A percentile compares a stretch with the other conserved stretches of the same genome.
phyloP scores from a whole-genome alignment of 2,113 vertebrate genomes.

The Aphyosemion australe region DNA sequence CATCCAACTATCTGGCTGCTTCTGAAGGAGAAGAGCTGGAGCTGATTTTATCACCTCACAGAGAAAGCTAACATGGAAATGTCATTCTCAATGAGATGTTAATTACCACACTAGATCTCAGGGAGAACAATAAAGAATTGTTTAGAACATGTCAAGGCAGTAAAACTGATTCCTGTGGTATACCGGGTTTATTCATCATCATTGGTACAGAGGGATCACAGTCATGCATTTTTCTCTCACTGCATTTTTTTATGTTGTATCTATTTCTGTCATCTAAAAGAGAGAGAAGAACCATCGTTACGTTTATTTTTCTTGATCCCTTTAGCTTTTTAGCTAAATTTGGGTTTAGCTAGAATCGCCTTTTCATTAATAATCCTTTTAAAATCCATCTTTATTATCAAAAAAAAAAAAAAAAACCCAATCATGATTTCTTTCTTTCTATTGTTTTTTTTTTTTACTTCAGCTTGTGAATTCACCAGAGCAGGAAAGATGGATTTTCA shows the following conservation, averaged over 20 bases:
- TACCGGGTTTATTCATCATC: slow-evolving; percentile 19
- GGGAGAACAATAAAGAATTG: slow-evolving; percentile 3
- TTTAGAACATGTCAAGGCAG: slow-evolving; percentile 4
- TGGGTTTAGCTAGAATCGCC: too few species aligned
- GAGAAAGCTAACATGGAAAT: slow-evolving; percentile 48
- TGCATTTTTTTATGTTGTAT: slow-evolving; percentile 14
- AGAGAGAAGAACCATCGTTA: too few species aligned
- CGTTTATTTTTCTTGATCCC: too few species aligned
- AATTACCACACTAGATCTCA: slow-evolving; percentile 68
- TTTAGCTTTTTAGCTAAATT: too few species aligned
- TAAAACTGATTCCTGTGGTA: slow-evolving; percentile 27
- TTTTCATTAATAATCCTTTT: too few species aligned
- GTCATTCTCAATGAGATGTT: slow-evolving; percentile 59
- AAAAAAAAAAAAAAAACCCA: too few species aligned
- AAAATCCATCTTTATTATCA: too few species aligned
- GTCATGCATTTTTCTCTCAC: neutral
- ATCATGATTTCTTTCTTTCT: too few species aligned
- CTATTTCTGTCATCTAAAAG: too few species aligned
- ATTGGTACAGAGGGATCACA: slow-evolving; percentile 15
- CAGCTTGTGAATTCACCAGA: slow-evolving; percentile 29
- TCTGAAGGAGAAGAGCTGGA: slow-evolving; percentile 13
- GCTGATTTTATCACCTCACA: slow-evolving; percentile 30
- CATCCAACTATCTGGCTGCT: slow-evolving; percentile 22
- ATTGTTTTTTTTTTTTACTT: slow-evolving; percentile 8
- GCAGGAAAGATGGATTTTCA: slow-evolving; percentile 55